Percentiles rank a stretch among this genome's conserved stretches.
phyloP scores from a whole-genome alignment of 2,113 vertebrate genomes.

The Otolemur garnettii region DNA sequence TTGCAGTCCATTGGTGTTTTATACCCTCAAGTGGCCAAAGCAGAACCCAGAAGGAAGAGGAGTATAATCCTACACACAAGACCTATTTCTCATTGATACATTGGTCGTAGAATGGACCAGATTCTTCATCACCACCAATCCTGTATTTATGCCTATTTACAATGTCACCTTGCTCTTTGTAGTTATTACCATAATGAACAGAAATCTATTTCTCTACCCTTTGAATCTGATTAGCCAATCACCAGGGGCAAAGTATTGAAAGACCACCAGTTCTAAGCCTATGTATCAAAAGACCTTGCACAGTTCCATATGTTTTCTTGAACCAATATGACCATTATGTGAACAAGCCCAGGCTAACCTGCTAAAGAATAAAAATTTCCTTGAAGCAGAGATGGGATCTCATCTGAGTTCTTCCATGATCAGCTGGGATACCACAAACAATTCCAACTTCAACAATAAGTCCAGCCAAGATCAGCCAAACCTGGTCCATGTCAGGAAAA shows the following conservation, averaged over 20 bases:
- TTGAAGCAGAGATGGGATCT: neutral
- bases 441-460: neutral
- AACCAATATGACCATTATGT: neutral
- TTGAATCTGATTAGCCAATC: neutral
- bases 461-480: neutral
- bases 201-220: neutral
- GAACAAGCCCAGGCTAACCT: neutral
- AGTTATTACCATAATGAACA: neutral
- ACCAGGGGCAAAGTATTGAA: neutral
- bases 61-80: neutral
- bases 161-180: neutral
- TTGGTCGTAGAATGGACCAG: neutral
- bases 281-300: neutral
- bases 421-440: neutral
- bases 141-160: neutral
- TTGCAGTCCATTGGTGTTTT: neutral
- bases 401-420: neutral
- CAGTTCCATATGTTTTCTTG: neutral
- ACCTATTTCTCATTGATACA: neutral
- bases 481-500: neutral
- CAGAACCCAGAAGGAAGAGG: neutral
- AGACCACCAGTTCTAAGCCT: neutral
- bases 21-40: neutral
- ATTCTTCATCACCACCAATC: neutral
- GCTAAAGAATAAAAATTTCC: neutral